phyloP scores from a whole-genome alignment of 2,113 vertebrate genomes.

The Hemibagrus wyckioides region DNA sequence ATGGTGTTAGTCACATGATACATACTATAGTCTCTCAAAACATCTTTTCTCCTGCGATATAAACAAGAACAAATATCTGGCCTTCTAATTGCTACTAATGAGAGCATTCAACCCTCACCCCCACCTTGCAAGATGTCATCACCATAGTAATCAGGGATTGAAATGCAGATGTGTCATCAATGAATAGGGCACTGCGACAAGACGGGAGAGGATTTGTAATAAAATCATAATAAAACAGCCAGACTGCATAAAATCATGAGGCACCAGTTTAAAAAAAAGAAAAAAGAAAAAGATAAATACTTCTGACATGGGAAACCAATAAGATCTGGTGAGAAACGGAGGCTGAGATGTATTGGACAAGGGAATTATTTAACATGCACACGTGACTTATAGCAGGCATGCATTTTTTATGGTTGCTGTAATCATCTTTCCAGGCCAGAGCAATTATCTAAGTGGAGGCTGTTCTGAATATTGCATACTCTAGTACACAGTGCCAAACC shows the following conservation, averaged over 20 bases:
- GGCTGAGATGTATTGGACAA: background rate
- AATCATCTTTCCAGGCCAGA: slow-evolving; percentile 27
- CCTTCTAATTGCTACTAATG: background rate
- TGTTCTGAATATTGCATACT: slow-evolving; percentile 21
- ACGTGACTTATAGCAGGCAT: slow-evolving; percentile 26
- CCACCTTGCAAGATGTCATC: background rate
- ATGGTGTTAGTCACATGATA: background rate
- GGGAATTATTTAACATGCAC: background rate
- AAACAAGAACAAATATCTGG: slow-evolving; percentile 26
- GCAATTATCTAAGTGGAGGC: slow-evolving; percentile 27
- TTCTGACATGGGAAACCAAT: background rate
- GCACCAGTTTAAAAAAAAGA: background rate
- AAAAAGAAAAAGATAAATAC: slow-evolving; percentile 9
- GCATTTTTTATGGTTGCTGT: slow-evolving; percentile 34
- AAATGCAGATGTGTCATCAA: slow-evolving; percentile 1
- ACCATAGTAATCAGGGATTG: background rate
- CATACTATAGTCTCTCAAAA: background rate
- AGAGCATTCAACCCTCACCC: background rate
- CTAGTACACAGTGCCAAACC: slow-evolving; percentile 11
- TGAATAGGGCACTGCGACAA: background rate
- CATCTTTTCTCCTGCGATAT: background rate
- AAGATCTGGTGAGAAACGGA: background rate
- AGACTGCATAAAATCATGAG: background rate
- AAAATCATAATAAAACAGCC: background rate
- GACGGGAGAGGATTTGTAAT: background rate